Evolutionary conservation across 2,797 vertebrate genomes (phyloP), one percentile per base, ranked within the genome.

Genomic region (Enteromius argenteus): DNA sequence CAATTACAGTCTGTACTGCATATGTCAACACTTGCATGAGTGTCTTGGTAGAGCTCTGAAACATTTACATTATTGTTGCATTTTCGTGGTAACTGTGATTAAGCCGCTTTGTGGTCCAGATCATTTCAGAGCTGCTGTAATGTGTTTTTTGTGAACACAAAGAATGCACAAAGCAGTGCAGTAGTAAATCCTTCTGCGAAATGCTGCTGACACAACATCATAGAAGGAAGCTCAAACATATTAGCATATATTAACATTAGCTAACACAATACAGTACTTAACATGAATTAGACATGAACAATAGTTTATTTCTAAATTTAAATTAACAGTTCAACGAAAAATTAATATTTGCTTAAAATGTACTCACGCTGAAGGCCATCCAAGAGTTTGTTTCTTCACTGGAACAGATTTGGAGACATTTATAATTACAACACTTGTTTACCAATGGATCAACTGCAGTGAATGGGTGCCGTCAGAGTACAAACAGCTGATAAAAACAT

Each of bases 51-150:
- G 89, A 90, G 80, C 80, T 74, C 79, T 78, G 76, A 79, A 89
- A 90, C 88, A 80, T 94, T 94, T 90, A 92, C 81, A 87, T 91
- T 88, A 84, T 81, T 89, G 88, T 92, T 90, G 49, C 91, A 92
- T 93, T 85, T 93, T 89, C 89, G 90, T 91, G 90, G 92, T 91
- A 90, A 86, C 87, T 21, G 80, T 79, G 77, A 44, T 67, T 94
- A 95, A 94, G 91, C 92, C 87, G 81, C 91, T 94, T 90, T 93
- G 88, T 91, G 89, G 78, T 87, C 88, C 76, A 85, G 84, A 90
- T 89, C 68, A 64, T 56, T 58, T 79, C 35, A 78, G 79, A 85
- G 75, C 37, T 35, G 62, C 87, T 86, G 79, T 80, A 88, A 85
- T 90, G 76, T 88, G 85, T 77, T 83, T 87, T 87, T 91, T 91